Conservation (phyloP, 2,797 vertebrate genomes). For the Acropternis orthonyx region DNA sequence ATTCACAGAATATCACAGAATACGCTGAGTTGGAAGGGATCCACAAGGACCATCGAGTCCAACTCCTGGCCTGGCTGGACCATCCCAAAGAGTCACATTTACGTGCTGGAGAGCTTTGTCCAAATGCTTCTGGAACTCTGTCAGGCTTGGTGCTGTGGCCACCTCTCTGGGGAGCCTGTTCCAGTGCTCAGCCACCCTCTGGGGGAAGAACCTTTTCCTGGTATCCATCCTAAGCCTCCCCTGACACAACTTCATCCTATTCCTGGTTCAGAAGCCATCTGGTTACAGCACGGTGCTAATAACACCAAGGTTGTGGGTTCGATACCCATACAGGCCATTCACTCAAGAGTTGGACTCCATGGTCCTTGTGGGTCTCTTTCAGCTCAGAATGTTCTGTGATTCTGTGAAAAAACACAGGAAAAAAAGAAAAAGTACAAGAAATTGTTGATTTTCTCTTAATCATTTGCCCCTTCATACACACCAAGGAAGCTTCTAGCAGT, state of each 20-base stretch:
- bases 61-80: neutral
- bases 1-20: neutral
- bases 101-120: neutral
- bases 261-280: neutral
- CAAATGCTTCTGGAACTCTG: neutral
- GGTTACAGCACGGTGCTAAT: neutral
- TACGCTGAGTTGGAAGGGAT: neutral
- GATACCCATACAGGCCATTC: neutral
- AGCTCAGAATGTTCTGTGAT: neutral
- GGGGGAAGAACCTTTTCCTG: neutral
- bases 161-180: neutral
- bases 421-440: neutral
- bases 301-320: neutral
- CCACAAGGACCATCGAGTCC: neutral
- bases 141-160: neutral
- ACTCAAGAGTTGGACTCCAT: too few relatives aligned
- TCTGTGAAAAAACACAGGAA: neutral
- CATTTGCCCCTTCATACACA: neutral
- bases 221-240: neutral
- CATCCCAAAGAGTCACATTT: neutral
- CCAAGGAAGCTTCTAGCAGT: neutral
- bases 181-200: neutral
- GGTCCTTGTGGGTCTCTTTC: neutral
- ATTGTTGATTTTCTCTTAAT: neutral
- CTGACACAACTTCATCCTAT: too few relatives aligned